These are phyloP conservation scores for Batillaria attramentaria DNA, from an alignment of 1,140 invertebrate genomes.

Conservation along the genomic window DNA sequence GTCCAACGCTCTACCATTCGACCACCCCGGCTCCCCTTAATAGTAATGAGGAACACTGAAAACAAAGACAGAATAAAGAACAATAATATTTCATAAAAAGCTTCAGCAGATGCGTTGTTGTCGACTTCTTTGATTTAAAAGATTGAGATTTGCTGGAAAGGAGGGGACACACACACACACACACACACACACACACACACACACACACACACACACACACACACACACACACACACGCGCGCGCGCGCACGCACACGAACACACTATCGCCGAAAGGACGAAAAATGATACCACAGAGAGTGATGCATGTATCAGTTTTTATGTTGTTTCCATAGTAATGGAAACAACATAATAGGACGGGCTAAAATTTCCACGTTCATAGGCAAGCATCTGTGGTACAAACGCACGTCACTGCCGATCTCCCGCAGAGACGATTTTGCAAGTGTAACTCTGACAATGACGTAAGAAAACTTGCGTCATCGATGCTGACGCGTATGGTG, in stretches of 20 bases:
- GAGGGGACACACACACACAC: conserved; percentile 10
- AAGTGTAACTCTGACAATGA: too few relatives aligned
- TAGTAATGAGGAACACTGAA: background rate
- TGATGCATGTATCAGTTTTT: conserved; percentile 1
- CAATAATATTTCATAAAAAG: too few relatives aligned
- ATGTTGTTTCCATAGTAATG: background rate
- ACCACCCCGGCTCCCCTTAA: background rate
- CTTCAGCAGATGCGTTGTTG: too few relatives aligned
- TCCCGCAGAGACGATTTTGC: too few relatives aligned
- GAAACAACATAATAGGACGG: too few relatives aligned
- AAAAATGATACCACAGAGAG: background rate
- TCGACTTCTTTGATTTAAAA: too few relatives aligned
- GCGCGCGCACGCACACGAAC: background rate
- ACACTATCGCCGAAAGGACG: background rate
- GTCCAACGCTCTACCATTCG: background rate
- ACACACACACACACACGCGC: background rate
- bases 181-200: conserved; percentile 27
- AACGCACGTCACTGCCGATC: too few relatives aligned
- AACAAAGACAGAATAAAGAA: background rate
- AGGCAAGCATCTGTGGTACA: too few relatives aligned
- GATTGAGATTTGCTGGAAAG: background rate
- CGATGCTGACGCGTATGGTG: too few relatives aligned
- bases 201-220: conserved; percentile 1
- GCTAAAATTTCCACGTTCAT: too few relatives aligned
- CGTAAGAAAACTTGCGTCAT: too few relatives aligned